phyloP scores from a whole-genome alignment of 2,113 vertebrate species.

The Mystacornis crossleyi region DNA sequence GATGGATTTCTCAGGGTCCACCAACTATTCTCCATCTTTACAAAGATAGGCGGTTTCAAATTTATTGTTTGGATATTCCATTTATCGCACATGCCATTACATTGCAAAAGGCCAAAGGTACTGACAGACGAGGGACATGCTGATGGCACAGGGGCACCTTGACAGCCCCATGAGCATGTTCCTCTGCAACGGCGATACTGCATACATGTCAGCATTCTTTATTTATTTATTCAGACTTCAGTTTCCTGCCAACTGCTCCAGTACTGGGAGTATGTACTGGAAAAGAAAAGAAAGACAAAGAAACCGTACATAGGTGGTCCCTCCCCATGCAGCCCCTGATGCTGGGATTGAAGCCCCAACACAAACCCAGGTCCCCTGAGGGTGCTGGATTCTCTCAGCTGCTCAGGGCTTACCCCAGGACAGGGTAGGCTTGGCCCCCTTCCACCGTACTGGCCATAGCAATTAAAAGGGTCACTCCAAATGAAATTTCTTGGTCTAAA shows the following conservation, averaged over 20 bases:
- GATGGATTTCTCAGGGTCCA: background rate
- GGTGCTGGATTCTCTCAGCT: background rate
- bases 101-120: background rate
- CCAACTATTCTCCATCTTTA: background rate
- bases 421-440: background rate
- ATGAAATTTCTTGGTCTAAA: background rate
- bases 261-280: background rate
- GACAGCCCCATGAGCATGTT: background rate
- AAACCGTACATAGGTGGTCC: background rate
- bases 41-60: fast-evolving
- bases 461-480: background rate
- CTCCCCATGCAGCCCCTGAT: fast-evolving
- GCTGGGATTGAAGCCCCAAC: background rate
- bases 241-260: background rate
- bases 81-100: background rate
- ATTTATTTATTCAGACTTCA: background rate
- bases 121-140: background rate
- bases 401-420: background rate
- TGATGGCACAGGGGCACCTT: fast-evolving
- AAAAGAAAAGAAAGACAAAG: background rate
- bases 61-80: background rate
- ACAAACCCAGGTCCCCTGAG: background rate
- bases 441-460: background rate
- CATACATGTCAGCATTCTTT: background rate
- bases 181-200: background rate